Percentiles rank a stretch among this genome's conserved stretches.
Evolutionary conservation across 2,113 vertebrate genomes (phyloP).

Genomic region (Lethenteron reissneri): DNA sequence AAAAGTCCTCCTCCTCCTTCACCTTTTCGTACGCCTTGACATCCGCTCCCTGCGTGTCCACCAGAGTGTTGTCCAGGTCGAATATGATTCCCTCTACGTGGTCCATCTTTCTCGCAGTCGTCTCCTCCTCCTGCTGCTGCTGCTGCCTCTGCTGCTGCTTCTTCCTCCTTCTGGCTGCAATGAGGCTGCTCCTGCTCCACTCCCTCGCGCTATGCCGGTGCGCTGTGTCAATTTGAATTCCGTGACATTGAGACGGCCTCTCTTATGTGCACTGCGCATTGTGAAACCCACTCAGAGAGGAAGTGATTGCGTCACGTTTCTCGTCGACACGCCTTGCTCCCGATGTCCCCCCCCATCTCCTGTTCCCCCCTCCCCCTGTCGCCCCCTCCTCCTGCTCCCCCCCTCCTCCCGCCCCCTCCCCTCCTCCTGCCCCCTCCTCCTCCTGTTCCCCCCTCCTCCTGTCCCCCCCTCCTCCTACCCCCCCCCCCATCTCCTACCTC

Average conservation of each 20-base stretch:
- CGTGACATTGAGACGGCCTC: not conserved
- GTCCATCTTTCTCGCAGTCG: not conserved
- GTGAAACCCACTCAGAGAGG: no score
- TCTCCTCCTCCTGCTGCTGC: not conserved
- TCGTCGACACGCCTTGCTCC: not conserved
- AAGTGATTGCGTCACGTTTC: not conserved
- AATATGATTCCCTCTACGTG: not conserved
- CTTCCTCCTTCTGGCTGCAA: not conserved
- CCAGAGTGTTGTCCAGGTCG: conserved; percentile 3
- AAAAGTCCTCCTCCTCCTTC: not conserved
- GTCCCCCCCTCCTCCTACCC: not conserved
- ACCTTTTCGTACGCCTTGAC: not conserved
- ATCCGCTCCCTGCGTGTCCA: conserved; percentile 4
- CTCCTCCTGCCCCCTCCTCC: not conserved
- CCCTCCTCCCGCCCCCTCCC: not conserved
- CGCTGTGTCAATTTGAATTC: not conserved
- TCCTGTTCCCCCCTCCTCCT: not conserved
- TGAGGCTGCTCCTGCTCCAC: not conserved
- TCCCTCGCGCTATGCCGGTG: not conserved
- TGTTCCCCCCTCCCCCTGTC: not conserved
- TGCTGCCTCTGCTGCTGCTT: not conserved
- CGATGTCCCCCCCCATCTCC: not conserved
- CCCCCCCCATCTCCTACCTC: not conserved
- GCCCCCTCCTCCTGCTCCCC: not conserved
- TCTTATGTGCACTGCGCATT: no score